Evolutionary conservation across 2,888 invertebrate genomes (phyloP).

Genomic region (Cerastoderma edule): DNA sequence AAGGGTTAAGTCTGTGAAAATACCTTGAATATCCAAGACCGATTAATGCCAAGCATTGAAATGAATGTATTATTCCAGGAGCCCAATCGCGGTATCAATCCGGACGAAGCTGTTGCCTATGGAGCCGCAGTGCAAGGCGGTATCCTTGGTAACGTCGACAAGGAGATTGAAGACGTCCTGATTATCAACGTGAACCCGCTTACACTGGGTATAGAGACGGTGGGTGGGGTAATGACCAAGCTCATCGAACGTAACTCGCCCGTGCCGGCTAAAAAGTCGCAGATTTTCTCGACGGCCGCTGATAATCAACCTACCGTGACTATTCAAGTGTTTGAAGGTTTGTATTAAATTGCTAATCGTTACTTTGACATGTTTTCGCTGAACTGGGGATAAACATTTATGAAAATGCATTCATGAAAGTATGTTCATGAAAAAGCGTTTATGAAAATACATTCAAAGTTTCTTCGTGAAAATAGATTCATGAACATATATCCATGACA

Average conservation of each 20-base stretch:
- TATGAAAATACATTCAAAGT: no score
- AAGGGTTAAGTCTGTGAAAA: no score
- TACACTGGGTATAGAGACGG: constrained; percentile 99
- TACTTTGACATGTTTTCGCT: no score
- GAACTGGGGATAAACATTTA: no score
- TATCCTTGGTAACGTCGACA: constrained; percentile 95
- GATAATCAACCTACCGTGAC: constrained; percentile 99
- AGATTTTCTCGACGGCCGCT: constrained; percentile 99
- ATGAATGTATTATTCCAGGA: constrained; percentile 86
- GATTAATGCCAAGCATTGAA: no score
- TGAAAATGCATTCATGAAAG: no score
- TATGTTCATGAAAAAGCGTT: no score
- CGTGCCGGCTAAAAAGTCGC: constrained; percentile 99
- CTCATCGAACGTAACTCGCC: constrained; percentile 98
- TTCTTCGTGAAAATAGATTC: no score
- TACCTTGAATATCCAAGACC: no score
- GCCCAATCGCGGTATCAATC: constrained; percentile 98
- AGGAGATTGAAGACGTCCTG: constrained; percentile 96
- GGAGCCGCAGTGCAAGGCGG: constrained; percentile 99
- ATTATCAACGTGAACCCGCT: constrained; percentile 97
- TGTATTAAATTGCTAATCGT: not conserved
- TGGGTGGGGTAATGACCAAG: constrained; percentile 99
- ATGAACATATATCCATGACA: no score
- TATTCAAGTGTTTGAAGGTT: constrained; percentile 95
- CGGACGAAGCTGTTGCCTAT: constrained; percentile 99